Evolutionary conservation across 2,113 vertebrate species (phyloP).

Genomic region (Dasyurus viverrinus): DNA sequence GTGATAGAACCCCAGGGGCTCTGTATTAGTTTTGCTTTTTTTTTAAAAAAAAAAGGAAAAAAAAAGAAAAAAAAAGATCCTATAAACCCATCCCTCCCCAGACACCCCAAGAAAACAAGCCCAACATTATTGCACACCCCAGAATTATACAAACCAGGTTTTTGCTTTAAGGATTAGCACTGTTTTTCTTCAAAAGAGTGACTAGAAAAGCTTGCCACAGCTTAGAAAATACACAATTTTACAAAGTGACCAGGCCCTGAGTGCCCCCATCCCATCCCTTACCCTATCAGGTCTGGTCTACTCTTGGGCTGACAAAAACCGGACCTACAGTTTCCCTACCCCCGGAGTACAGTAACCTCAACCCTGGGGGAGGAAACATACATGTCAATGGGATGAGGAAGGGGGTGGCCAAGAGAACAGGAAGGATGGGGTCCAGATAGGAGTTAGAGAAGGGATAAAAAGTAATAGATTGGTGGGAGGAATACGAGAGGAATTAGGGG

Average conservation of each 20-base stretch:
- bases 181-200: slow-evolving; percentile 79
- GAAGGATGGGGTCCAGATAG: background rate
- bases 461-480: background rate
- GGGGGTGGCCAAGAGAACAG: background rate
- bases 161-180: slow-evolving; percentile 54
- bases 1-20: slow-evolving; percentile 82
- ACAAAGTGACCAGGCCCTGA: slow-evolving; percentile 8
- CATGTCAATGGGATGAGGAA: background rate
- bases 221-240: slow-evolving; percentile 27
- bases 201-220: slow-evolving; percentile 72
- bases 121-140: slow-evolving; percentile 65
- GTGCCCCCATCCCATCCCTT: background rate
- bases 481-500: background rate
- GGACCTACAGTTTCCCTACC: background rate
- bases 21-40: slow-evolving; percentile 76
- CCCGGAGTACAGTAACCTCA: slow-evolving; percentile 3
- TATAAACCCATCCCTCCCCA: slow-evolving; percentile 69
- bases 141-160: slow-evolving; percentile 47
- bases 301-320: background rate
- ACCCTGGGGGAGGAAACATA: background rate
- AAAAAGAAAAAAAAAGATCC: slow-evolving; percentile 64
- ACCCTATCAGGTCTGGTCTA: background rate
- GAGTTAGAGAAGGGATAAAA: background rate
- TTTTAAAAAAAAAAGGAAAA: slow-evolving; percentile 62
- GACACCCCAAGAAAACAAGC: slow-evolving; percentile 61